Evolutionary conservation across 2,113 vertebrate species (phyloP).

Genomic region (Rattus rattus): DNA sequence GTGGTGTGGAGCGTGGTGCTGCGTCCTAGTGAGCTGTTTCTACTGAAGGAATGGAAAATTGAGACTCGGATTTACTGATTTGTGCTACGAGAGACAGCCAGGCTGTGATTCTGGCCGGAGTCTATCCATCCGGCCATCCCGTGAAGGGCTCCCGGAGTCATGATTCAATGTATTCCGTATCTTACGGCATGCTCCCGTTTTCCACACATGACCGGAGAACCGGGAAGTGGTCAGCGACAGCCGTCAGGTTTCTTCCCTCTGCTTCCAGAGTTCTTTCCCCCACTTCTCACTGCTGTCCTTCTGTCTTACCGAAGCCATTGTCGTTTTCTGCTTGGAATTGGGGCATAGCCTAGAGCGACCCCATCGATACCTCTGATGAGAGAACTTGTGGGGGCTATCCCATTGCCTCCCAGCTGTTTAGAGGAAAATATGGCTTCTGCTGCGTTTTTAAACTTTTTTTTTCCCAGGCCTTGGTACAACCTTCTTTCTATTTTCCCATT

Average conservation of each 20-base stretch:
- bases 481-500: not conserved
- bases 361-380: not conserved
- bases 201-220: not conserved
- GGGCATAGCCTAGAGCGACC: not conserved
- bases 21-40: not conserved
- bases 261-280: not conserved
- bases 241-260: not conserved
- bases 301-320: not conserved
- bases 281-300: not conserved
- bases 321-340: not conserved
- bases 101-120: not conserved
- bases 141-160: not conserved
- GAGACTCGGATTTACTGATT: not conserved
- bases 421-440: not conserved
- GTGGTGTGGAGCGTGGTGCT: not conserved
- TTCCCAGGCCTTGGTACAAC: not conserved
- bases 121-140: not conserved
- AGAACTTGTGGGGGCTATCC: not conserved
- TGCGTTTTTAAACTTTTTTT: not conserved
- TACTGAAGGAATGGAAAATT: not conserved
- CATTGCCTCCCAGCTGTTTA: not conserved
- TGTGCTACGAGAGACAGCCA: not conserved
- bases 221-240: not conserved
- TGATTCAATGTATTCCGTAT: not conserved
- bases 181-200: rapidly evolving